Conservation (phyloP, 2,113 vertebrate genomes). For the Tonatia bakeri region DNA sequence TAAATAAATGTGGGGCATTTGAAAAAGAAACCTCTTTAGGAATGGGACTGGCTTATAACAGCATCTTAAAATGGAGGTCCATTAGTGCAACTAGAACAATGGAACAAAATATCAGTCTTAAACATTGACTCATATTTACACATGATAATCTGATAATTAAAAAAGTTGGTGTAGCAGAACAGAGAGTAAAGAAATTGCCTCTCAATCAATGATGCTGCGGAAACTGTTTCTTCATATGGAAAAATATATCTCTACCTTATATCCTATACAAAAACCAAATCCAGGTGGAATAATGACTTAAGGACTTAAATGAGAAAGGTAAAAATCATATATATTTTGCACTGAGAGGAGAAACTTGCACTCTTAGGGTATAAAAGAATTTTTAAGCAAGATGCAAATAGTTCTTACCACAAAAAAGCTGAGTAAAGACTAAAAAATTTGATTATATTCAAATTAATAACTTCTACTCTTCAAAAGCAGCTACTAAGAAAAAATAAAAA, state of each 20-base stretch:
- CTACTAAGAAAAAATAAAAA: neutral
- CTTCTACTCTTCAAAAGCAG: neutral
- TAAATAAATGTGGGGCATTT: conserved; percentile 85
- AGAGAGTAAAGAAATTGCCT: neutral
- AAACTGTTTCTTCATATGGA: neutral
- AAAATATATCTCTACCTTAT: neutral
- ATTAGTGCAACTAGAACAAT: neutral
- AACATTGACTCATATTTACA: neutral
- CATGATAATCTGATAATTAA: neutral
- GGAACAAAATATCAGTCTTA: neutral
- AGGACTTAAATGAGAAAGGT: neutral
- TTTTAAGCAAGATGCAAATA: neutral
- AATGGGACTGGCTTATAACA: neutral
- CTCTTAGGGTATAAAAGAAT: neutral
- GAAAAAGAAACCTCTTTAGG: neutral
- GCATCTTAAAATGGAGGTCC: neutral
- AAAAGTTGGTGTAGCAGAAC: neutral
- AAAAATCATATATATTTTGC: neutral
- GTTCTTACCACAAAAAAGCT: neutral
- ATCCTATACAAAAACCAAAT: neutral
- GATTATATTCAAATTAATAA: neutral
- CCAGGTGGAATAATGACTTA: neutral
- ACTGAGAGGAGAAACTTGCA: neutral
- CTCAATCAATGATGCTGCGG: neutral
- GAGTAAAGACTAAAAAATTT: neutral